Evolutionary conservation across 30 jellyfish, hydroid and myxozoan genomes (phyloP), one percentile per base, ranked within the genome.

Genomic region (Catostylus mosaicus): DNA sequence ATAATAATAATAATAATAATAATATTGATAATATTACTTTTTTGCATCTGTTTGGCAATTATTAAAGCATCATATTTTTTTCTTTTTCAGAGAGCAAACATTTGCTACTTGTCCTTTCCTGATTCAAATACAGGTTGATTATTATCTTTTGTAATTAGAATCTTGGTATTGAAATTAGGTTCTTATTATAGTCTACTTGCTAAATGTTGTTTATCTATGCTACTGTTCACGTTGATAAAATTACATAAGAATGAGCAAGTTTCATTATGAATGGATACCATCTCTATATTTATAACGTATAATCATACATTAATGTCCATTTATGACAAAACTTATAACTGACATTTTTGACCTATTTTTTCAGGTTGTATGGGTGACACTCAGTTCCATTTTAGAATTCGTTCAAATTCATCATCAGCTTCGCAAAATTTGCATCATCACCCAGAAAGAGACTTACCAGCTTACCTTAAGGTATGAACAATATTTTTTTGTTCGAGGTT

Each of bases 351-450:
- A n/a, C 2, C 37, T 32, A 5, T 29, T 65, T 65, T 77, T 60
- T 1, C 71, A 87, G 96, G 96, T 20, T 93, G 98, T 69, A 93
- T 93, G 98, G 98, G 98, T 38, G 97, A 93, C 72, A 87, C 97
- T 10, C 97, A 88, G 66, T 93, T 87, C 74, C 96, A 85, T 76
- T 93, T 87, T 63, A 88, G 96, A 38, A 93, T 93, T 35, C 96
- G 98, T 4, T 93, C 97, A 70, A 69, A 73, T 40, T 73, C 85
- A 8, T 30, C 82, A n/a, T 18, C 37, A 1, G 32, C 68, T 30
- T 38, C 89, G 20, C 29, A 31, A 7, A 20, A 27, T 3, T 29
- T 16, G 26, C 43, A 48, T 37, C 23, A 59, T 30, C 22, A 8
- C 11, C 19, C 27, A 56, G 91, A 87, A 62, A 87, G 78, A 71